Conservation (phyloP, 2,797 vertebrate genomes). For the Macrochelys suwanniensis region DNA sequence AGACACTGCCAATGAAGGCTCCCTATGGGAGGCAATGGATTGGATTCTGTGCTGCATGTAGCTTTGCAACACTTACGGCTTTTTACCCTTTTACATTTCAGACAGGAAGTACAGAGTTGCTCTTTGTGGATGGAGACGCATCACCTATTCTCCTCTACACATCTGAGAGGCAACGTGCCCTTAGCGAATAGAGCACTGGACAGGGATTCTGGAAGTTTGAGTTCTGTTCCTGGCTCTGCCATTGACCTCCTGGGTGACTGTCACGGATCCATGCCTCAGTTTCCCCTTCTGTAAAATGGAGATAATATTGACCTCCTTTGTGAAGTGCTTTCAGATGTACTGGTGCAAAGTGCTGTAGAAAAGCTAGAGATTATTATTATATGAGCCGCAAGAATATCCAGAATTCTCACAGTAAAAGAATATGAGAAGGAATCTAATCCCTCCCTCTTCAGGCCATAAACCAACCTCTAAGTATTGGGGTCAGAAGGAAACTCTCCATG, state of each 20-base stretch:
- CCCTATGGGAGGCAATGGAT: rapidly evolving
- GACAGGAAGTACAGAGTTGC: slow-evolving; percentile 18
- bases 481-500: neutral
- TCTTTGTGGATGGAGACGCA: slow-evolving; percentile 8
- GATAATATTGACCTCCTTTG: neutral
- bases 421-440: neutral
- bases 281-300: neutral
- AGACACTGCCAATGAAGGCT: neutral
- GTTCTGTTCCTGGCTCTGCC: neutral
- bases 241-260: neutral
- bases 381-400: neutral
- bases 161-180: neutral
- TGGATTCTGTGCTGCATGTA: neutral
- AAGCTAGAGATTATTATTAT: neutral
- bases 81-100: neutral
- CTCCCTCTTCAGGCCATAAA: neutral
- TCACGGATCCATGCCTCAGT: neutral
- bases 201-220: neutral
- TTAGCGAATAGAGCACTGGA: neutral
- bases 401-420: neutral
- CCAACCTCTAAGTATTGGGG: neutral
- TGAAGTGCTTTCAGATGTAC: neutral
- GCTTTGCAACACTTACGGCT: neutral
- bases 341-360: neutral
- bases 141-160: slow-evolving; percentile 34